phyloP scores from a whole-genome alignment of 2,113 vertebrate genomes.

The Pogonocichla stellata region DNA sequence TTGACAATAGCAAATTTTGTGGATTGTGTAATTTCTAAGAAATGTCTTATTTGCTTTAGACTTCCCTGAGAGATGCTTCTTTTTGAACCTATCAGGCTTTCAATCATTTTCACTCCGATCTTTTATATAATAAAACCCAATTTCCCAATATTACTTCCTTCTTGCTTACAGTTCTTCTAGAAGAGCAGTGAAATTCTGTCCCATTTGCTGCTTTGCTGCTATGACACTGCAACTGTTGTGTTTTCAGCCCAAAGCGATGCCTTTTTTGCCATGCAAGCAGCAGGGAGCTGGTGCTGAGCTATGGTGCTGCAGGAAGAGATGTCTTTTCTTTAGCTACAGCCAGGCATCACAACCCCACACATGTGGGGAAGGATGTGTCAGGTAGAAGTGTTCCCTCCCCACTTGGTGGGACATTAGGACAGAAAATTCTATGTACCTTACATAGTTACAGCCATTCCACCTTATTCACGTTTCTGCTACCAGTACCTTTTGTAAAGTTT shows the following conservation, averaged over 20 bases:
- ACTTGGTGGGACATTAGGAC: not conserved
- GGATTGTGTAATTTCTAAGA: not conserved
- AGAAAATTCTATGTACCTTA: not conserved
- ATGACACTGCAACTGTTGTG: not conserved
- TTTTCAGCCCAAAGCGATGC: fast-evolving
- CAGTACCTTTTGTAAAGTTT: not conserved
- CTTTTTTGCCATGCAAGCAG: not conserved
- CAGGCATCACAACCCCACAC: not conserved
- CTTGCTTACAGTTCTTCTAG: not conserved
- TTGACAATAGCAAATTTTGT: not conserved
- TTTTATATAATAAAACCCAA: not conserved
- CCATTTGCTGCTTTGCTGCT: not conserved
- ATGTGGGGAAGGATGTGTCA: not conserved
- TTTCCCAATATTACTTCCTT: not conserved
- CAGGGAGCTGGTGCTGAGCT: not conserved
- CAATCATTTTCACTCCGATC: not conserved
- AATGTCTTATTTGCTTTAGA: not conserved
- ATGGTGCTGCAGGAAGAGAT: not conserved
- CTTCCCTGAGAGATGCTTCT: not conserved
- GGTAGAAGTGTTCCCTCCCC: not conserved
- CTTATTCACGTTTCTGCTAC: not conserved
- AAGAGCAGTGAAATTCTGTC: not conserved
- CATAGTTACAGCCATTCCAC: not conserved
- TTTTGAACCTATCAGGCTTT: not conserved
- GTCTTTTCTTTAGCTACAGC: not conserved